These are phyloP conservation scores for Drosophila testacea DNA, from an alignment of 2,888 invertebrate species.

Conservation along the genomic window DNA sequence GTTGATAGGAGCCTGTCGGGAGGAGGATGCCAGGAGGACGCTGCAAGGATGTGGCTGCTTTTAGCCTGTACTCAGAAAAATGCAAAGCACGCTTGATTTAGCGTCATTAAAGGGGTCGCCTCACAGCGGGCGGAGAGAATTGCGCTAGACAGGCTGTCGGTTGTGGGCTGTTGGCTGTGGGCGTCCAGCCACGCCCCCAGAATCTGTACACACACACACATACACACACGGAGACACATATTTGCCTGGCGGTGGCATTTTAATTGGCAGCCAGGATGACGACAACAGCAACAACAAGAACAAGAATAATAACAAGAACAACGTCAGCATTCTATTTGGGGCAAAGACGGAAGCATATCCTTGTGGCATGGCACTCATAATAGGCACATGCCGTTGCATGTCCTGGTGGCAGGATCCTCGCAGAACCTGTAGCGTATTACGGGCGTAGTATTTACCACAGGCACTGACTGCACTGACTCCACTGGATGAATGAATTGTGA, in stretches of 20 bases:
- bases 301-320: constrained; percentile 26
- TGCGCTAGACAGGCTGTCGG: constrained; percentile 54
- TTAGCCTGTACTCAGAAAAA: constrained; percentile 53
- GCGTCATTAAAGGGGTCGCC: constrained; percentile 73
- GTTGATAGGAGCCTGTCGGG: constrained; percentile 18
- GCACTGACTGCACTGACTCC: constrained; percentile 12
- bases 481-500: constrained; percentile 71
- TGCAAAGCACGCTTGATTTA: constrained; percentile 80
- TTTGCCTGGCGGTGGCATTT: constrained; percentile 79
- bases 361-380: constrained; percentile 58
- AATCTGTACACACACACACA: constrained; percentile 23
- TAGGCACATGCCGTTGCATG: constrained; percentile 67
- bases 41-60: constrained; percentile 41
- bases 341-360: constrained; percentile 71
- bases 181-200: constrained; percentile 38
- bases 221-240: constrained; percentile 31
- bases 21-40: constrained; percentile 26
- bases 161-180: constrained; percentile 43
- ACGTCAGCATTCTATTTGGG: constrained; percentile 57
- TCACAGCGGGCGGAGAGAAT: constrained; percentile 42
- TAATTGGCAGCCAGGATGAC: constrained; percentile 75
- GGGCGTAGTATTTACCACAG: constrained; percentile 66
- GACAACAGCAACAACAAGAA: constrained; percentile 26
- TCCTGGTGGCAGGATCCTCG: constrained; percentile 13
- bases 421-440: constrained; percentile 33